Base-by-base conservation (phyloP, 2,113 vertebrate genomes). In the Ammodytes dubius region DNA sequence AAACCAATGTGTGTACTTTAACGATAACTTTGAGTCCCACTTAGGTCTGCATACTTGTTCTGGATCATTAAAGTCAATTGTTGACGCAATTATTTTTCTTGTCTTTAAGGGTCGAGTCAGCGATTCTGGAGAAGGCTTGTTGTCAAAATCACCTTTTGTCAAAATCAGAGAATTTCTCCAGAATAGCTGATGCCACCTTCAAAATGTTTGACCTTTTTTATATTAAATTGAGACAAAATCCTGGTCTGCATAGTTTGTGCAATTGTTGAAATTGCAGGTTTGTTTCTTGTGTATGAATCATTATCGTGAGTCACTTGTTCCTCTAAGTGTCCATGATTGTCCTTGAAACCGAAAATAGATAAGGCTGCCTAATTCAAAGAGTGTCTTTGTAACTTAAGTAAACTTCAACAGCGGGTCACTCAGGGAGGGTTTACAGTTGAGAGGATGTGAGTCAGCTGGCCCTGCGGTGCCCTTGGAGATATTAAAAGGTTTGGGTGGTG, bases 361-460 rank as follows among this genome's bases (percentile, higher is more conserved):
- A 64, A 71, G 42, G 27, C 50, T 46, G 46, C 5, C 45, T 17
- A 4, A 45, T 69, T n/a, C 54, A 40, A 27, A 11, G 15, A 39
- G 61, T 19, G 35, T 54, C 46, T 86, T 85, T 83, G 66, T 57
- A 60, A 64, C 40, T 43, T 27, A 57, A 82, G 15, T 74, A 70
- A 79, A 59, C 45, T 69, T 53, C 5, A 46, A 54, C 66, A 17
- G 2, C 1, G 11, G 15, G n/a, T 88, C 85, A 78, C 47, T 81
- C 54, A 74, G 14, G 56, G 3, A 45, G 46, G 56, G 60, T 82
- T 74, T 54, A 65, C 15, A 50, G 3, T 10, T 14, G 68, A 67
- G 53, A 73, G 78, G 75, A 84, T 63, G 58, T 76, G 84, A 90
- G 71, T 87, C 87, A 82, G 50, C 59, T 47, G 63, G 45, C 42